Evolutionary conservation across 2,113 vertebrate genomes (phyloP), one percentile per base, ranked within the genome.

Genomic region (Xenopus borealis): DNA sequence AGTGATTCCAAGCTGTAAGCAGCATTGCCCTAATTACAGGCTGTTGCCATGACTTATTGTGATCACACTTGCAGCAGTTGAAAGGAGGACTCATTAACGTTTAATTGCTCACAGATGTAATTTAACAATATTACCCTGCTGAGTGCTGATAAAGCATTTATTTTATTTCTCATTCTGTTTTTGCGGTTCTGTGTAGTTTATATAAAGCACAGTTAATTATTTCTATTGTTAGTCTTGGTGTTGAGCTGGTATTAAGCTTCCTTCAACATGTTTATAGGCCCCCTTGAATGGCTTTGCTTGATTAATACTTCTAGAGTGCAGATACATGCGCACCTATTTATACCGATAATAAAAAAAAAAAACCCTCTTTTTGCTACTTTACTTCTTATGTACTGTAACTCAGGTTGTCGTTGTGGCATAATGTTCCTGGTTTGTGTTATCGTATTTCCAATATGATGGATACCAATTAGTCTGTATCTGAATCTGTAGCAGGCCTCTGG

Each of bases 11-110:
- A 88, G 83, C 87, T 86, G 66, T 85, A 85, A 93, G 90, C 90
- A 87, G 85, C 83, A 87, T 83, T 91, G 91, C 89, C 92, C 91
- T 95, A 94, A 89, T 89, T 89, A 86, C 85, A 82, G 85, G 79
- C 81, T 86, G 68, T 66, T 84, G 64, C 86, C 81, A 79, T 69
- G 82, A 84, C 80, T 87, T 89, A 81, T 79, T 77, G 82, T 80
- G 83, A 79, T 82, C 79, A 81, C 80, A 79, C 82, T 90, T 88
- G 78, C 85, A 85, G 80, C 84, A 72, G 82, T 61, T 7, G 76
- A 88, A 80, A 81, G 82, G 80, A 76, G 85, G 83, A 84, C 79
- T 86, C 83, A 80, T 82, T 85, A 82, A 84, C 83, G 78, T 84
- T 84, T 70, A 84, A 85, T 88, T 89, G 79, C 88, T 88, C 78